Evolutionary conservation across 2,888 invertebrate genomes (phyloP), one percentile per base, ranked within the genome.

Genomic region (Balanococcus diminutus): DNA sequence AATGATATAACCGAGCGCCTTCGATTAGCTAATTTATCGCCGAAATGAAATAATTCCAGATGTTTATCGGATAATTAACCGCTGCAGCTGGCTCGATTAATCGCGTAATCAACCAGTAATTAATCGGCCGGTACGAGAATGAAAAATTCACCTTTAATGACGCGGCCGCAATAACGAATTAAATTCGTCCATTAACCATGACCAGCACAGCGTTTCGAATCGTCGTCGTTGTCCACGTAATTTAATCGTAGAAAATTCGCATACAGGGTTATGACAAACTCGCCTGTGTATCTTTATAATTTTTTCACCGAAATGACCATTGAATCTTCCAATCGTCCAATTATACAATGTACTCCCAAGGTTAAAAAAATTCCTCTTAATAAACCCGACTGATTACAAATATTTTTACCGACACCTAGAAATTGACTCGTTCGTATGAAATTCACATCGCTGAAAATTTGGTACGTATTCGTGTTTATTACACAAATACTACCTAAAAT

Each of bases 151-250:
- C 67, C 14, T 67, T 67, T 67, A 28, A 67, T 67, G 28, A 31
- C 67, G 67, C 28, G 28, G 67, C 28, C 67, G 67, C 16, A 67
- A 22, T 56, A 67, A 67, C 67, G 67, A 67, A 67, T 39, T 81
- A 25, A 46, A 81, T 81, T 81, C 81, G 28, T 46, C 42, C 46
- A 46, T 42, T 42, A 81, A 81, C 81, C 81, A 81, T 81, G 81
- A 81, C 81, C 46, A 36, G 39, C 28, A 81, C 22, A 81, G 81
- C 81, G 81, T 81, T 81, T 81, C 81, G 16, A 81, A 81, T 81
- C 46, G 46, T 36, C 36, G 14, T 28, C 67, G 56, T 22, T 28
- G 67, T 67, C 67, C 67, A 67, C 67, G 67, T 67, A 25, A 28
- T 28, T 28, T 28, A 67, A 67, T 67, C 14, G 67, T 67, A 67